phyloP scores from a whole-genome alignment of 2,797 vertebrate species.

The Crenuchus spilurus region DNA sequence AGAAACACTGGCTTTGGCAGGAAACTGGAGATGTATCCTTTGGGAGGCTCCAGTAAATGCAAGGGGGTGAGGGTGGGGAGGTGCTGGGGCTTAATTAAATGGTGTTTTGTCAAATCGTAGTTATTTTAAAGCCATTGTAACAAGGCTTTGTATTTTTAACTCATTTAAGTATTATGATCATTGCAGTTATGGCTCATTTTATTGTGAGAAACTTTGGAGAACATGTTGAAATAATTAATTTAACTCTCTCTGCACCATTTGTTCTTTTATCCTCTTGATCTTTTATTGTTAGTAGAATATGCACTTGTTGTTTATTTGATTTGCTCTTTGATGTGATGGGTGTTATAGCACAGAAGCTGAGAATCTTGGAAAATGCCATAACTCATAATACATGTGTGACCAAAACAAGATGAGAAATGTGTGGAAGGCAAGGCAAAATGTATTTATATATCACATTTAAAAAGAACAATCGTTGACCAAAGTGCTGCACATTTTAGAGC shows the following conservation, averaged over 20 bases:
- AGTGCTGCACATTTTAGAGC: no score
- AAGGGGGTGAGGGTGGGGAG: no score
- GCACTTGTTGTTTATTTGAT: neutral
- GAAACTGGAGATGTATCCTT: slow-evolving; percentile 29
- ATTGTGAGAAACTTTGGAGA: slow-evolving; percentile 17
- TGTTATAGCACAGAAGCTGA: slow-evolving; percentile 1
- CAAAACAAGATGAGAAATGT: no score
- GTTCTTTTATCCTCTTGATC: slow-evolving; percentile 21
- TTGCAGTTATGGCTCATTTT: slow-evolving; percentile 39
- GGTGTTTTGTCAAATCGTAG: slow-evolving; percentile 41
- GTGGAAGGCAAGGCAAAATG: no score
- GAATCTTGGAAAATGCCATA: neutral
- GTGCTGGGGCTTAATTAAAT: slow-evolving; percentile 31
- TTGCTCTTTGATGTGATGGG: neutral
- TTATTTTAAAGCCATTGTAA: slow-evolving; percentile 48
- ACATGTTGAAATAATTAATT: slow-evolving; percentile 49
- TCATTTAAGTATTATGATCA: slow-evolving; percentile 35
- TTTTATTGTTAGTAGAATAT: slow-evolving; percentile 15
- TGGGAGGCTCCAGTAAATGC: slow-evolving; percentile 18
- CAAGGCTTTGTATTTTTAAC: slow-evolving; percentile 42
- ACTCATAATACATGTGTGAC: neutral
- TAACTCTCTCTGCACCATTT: slow-evolving; percentile 19
- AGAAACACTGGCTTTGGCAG: neutral
- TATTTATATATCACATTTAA: no score
- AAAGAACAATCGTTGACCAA: no score